Evolutionary conservation across 1,140 invertebrate species (phyloP), one percentile per base, ranked within the genome.

Genomic region (Teleopsis dalmanni): DNA sequence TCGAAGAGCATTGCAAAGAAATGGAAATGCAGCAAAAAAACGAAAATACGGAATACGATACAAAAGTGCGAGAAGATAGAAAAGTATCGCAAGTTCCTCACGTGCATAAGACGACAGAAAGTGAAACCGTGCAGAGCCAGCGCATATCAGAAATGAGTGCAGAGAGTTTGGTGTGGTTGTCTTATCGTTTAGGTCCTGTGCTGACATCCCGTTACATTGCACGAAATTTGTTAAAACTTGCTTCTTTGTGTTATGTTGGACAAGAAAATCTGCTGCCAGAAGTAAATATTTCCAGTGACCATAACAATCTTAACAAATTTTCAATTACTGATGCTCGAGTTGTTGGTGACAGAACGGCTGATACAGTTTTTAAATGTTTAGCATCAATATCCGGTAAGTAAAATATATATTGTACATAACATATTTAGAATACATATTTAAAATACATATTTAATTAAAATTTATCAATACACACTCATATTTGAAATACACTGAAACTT

Each of bases 151-250:
- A 95, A 65, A 88, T 95, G 77, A 90, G 90, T 58, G 81, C 82
- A 1, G 92, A 95, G 62, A 94, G 88, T 62, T 74, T 96, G 0
- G 82, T 91, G 34, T 97, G 92, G 93, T 65, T 98, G 18, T 83
- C 91, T 1, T 88, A 95, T 73, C 80, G 92, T 55, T 72, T 98
- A n/a, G 95, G 95, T 0, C 95, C 95, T 0, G 88, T 97, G 21
- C 75, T 98, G 6, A 94, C 92, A 3, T 89, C 93, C 13, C 82
- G 87, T 55, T 86, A 91, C 74, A 76, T 98, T 19, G 91, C 93
- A 0, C 77, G 89, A 33, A 97, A 97, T 76, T 75, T 98, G 29
- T 73, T 98, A 4, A 81, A 93, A 56, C 95, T 98, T 86, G 72
- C 98, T 11, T 88, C 91, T 0, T 71, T 97, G 0, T 98, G 95